Evolutionary conservation across 2,888 invertebrate genomes (phyloP), one percentile per base, ranked within the genome.

Genomic region (Eilema caniola): DNA sequence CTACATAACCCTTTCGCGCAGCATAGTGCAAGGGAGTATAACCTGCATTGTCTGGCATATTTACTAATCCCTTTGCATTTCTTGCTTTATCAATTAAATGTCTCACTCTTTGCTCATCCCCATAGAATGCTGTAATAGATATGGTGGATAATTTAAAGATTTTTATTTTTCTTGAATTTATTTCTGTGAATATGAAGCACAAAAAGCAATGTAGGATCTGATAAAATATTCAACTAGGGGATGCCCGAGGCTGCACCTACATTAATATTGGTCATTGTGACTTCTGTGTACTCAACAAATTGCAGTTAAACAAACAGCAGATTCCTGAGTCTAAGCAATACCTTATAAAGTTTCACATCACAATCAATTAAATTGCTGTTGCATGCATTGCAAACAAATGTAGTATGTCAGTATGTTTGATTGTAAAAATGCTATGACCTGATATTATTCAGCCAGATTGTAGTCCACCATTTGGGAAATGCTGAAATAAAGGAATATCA

Each of bases 1-100:
- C 94, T 20, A 96, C 85, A 87, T 98, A 96, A 14, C 98, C 98
- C 93, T 96, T 97, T 62, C 99, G 96, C 63, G 98, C 97, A 8
- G 98, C 98, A 95, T 99, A 99, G 91, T 99, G 99, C 80, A 99
- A 92, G 12, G 98, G 97, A 28, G 98, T 98, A 87, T 98, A 99
- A 56, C 98, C 98, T 71, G 97, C 96, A 75, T 96, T 96, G 90
- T 98, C 98, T 67, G 94, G 93, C 20, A 90, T 88, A 91, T 98
- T 96, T 0, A 96, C 96, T 78, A 96, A 92, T 53, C 95, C 95
- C 72, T 96, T 96, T 76, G 86, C 81, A 84, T 91, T 88, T 62
- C 73, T 89, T 37, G 92, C 86, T 79, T 91, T 94, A 89, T 94
- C 66, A 86, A 92, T 91, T 72, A 98, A 94, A 62, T 89, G 89